Evolutionary conservation across 1,140 invertebrate species (phyloP), one percentile per base, ranked within the genome.

Genomic region (Mya arenaria): DNA sequence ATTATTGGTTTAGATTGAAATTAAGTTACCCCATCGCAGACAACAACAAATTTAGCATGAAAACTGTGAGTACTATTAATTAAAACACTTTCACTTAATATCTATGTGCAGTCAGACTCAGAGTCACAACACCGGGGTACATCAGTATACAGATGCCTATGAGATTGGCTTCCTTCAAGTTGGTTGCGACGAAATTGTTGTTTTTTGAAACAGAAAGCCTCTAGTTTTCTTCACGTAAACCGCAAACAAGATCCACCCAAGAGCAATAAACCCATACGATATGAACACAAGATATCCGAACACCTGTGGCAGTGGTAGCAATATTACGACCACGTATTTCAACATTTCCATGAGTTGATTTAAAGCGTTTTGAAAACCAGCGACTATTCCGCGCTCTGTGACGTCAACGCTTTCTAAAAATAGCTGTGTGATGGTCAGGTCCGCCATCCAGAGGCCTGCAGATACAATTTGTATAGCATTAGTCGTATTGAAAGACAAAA

Each of bases 401-500:
- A 94, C 94, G 15, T 84, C 87, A n/a, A 95, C 93, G 25, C 87
- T 87, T 86, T 95, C 94, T 88, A 95, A 94, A 84, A 95, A 90
- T 17, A 95, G 90, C 87, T 95, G 94, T 15, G 92, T 94, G 19
- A 94, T 92, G 15, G 92, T 92, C n/a, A 95, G 85, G 88, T 95
- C 95, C 0, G 94, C 92, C 62, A 94, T 90, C 94, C 94, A 95
- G 17, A 95, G 83, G 62, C 93, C 93, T 86, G 83, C 13, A 86
- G 77, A 55, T 30, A 62, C n/a, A 58, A n/a, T n/a, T n/a, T n/a
- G n/a, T n/a, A n/a, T n/a, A n/a, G n/a, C n/a, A n/a, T n/a, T n/a
- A n/a, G n/a, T n/a, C n/a, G n/a, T n/a, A n/a, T n/a, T n/a, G n/a
- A n/a, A n/a, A n/a, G n/a, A 25, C n/a, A 5, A 23, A 3, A 34